Percentiles rank a stretch among this genome's conserved stretches.
Conservation (phyloP, 2,888 invertebrate genomes). For the Andrena dorsata region DNA sequence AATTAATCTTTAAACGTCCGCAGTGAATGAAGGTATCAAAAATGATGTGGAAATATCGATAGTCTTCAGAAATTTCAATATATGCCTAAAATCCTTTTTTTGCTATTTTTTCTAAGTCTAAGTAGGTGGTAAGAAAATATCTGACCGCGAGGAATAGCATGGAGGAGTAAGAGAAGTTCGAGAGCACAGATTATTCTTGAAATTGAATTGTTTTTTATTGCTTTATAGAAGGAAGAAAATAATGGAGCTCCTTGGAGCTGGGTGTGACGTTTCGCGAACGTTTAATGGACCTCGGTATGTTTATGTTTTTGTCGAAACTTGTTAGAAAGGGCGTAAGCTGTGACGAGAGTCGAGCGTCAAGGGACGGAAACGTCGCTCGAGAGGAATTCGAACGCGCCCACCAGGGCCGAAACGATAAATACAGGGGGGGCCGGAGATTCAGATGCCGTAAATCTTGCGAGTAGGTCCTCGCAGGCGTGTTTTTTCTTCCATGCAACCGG, state of each 20-base stretch:
- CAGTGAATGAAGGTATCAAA: neutral
- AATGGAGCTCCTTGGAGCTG: neutral
- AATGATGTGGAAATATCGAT: too few relatives aligned
- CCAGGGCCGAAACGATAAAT: constrained; percentile 69
- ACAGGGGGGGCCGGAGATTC: constrained; percentile 68
- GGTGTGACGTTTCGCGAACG: neutral
- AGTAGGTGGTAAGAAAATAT: too few relatives aligned
- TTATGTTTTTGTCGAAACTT: constrained; percentile 1
- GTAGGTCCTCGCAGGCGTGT: constrained; percentile 50
- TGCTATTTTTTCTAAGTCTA: too few relatives aligned
- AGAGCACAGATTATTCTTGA: too few relatives aligned
- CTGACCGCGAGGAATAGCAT: too few relatives aligned
- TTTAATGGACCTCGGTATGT: neutral
- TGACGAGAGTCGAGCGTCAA: constrained; percentile 61
- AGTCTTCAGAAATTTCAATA: too few relatives aligned
- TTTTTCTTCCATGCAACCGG: constrained; percentile 56
- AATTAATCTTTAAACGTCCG: constrained; percentile 4
- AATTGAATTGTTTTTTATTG: neutral
- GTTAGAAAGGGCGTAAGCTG: constrained; percentile 38
- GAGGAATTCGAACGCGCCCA: constrained; percentile 60
- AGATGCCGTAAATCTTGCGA: constrained; percentile 75
- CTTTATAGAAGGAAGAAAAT: neutral
- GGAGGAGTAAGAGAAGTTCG: too few relatives aligned
- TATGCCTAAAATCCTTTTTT: too few relatives aligned
- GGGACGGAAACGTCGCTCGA: constrained; percentile 50